A percentile compares a stretch with the other conserved stretches of the same genome.
Evolutionary conservation across 1,140 invertebrate genomes (phyloP).

Genomic region (Heliconius himera): DNA sequence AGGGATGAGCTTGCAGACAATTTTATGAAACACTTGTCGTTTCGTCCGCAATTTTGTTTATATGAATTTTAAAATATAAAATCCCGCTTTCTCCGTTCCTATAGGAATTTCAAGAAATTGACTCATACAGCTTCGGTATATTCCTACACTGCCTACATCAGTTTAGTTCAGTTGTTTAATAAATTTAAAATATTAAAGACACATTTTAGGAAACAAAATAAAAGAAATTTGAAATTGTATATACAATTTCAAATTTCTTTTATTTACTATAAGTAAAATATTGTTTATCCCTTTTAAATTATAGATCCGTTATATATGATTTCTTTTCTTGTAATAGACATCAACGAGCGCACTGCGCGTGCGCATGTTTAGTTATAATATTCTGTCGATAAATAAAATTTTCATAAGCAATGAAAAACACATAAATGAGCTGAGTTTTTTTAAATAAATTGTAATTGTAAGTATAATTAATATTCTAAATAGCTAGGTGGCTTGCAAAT

Average conservation of each 20-base stretch:
- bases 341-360: constrained; percentile 56
- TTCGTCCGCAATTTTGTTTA: neutral
- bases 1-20: neutral
- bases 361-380: constrained; percentile 38
- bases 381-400: neutral
- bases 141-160: too few relatives aligned
- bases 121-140: too few relatives aligned
- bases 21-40: neutral
- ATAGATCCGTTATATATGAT: neutral
- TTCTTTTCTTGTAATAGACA: constrained; percentile 51
- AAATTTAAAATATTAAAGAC: too few relatives aligned
- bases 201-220: too few relatives aligned
- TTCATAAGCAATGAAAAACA: neutral
- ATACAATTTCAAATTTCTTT: too few relatives aligned
- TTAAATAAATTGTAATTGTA: neutral
- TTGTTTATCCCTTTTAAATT: neutral
- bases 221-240: neutral
- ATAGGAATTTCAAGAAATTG: too few relatives aligned
- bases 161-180: too few relatives aligned
- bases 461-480: too few relatives aligned
- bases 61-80: neutral
- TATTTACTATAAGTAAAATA: too few relatives aligned
- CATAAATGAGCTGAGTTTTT: too few relatives aligned
- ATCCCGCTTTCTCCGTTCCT: neutral
- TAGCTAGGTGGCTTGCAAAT: constrained; percentile 3